Base-by-base conservation (phyloP, 2,888 invertebrate genomes). In the Neoascia interrupta region DNA sequence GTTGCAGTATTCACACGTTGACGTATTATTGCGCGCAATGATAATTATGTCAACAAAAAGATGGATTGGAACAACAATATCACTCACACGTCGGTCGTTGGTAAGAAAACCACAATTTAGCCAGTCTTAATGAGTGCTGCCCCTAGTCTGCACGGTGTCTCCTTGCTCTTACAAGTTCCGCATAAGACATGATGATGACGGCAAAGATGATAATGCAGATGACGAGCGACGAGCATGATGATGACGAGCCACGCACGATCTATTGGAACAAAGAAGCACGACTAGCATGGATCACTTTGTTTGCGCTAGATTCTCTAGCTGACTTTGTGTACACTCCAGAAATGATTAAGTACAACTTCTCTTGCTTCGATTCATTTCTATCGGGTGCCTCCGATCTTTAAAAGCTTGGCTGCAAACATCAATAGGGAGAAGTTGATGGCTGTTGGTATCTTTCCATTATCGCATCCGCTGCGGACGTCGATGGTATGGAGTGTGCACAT, bases 201-300 rank as follows among this genome's bases (percentile, higher is more conserved):
- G 39, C 16, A 26, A 51, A 26, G 19, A 69, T 53, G 53, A 53
- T 63, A 47, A 74, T 66, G 53, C 61, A 75, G 75, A 74, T 75
- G 75, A 70, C 70, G 70, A 43, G 58, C 58, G 53, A 76, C 54
- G 76, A 64, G 64, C 70, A 76, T 64, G 56, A 70, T 58, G 63
- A 76, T 76, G 72, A 76, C 72, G 60, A 72, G 72, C 72, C 72
- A 76, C 76, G 76, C 72, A 76, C 76, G 70, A 63, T 63, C 56
- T 58, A 51, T 43, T 64, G 58, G 69, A 75, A 76, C 76, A 76
- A 76, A 70, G 72, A 45, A 21, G 72, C 72, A 76, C 76, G 76
- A 76, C 58, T 64, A 76, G 64, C 76, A 64, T 64, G 70, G 76
- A 72, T 76, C 76, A 76, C 64, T 76, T 72, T 76, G 72, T 76